These are phyloP conservation scores for Epizoanthus ramosus DNA, from an alignment of 92 coral and sea anemone species.

Conservation along the genomic window DNA sequence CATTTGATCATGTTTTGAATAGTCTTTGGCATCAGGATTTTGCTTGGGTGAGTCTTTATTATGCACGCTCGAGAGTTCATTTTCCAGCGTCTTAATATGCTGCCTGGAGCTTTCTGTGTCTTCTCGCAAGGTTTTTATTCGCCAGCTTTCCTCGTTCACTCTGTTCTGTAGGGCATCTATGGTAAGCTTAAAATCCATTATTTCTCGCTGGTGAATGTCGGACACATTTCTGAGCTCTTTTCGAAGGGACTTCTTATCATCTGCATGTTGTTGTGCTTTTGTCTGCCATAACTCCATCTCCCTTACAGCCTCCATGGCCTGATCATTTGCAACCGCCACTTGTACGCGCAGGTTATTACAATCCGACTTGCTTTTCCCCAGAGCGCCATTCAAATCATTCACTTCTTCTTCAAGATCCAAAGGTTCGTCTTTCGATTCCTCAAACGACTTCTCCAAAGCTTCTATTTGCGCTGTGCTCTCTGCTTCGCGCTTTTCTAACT, in stretches of 20 bases:
- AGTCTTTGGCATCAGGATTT: neutral
- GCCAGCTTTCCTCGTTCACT: neutral
- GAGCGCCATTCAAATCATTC: constrained; percentile 46
- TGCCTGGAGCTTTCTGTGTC: constrained; percentile 62
- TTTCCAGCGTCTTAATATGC: constrained; percentile 58
- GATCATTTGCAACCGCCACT: constrained; percentile 57
- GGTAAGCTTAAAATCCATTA: constrained; percentile 24
- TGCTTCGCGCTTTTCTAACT: neutral
- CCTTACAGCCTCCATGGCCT: constrained; percentile 54
- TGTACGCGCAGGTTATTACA: constrained; percentile 54
- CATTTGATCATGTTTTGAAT: constrained; percentile 46
- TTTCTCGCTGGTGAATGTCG: constrained; percentile 61
- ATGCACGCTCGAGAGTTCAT: constrained; percentile 27
- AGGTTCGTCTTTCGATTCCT: constrained; percentile 43
- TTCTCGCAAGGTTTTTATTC: constrained; percentile 14
- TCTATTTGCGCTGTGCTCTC: constrained; percentile 36
- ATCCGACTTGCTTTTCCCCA: constrained; percentile 55
- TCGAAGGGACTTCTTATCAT: constrained; percentile 42
- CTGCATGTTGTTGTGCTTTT: constrained; percentile 72
- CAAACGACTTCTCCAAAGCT: constrained; percentile 37
- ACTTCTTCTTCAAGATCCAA: constrained; percentile 58
- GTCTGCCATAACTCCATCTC: constrained; percentile 74
- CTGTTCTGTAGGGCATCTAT: constrained; percentile 10
- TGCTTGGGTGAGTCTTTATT: neutral
- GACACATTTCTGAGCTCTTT: constrained; percentile 41